phyloP scores from a whole-genome alignment of 37 sponge, comb jelly and placozoan species.

The Eunapius fragilis region DNA sequence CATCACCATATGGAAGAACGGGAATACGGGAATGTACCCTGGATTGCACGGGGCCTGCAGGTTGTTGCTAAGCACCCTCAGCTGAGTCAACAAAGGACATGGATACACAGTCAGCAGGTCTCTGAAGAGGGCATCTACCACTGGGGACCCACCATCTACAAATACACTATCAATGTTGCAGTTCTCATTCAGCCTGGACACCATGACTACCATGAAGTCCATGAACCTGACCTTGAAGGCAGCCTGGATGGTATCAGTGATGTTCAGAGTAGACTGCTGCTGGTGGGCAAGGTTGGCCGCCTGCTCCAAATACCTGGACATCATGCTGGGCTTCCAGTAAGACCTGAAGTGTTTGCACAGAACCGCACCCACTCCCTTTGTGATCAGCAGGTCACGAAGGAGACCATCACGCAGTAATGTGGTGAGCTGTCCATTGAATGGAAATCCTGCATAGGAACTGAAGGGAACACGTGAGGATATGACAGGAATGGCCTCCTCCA shows the following conservation, averaged over 20 bases:
- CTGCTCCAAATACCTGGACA: conserved; percentile 73
- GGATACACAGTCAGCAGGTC: conserved; percentile 42
- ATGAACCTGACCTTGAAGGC: conserved; percentile 74
- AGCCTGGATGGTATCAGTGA: conserved; percentile 73
- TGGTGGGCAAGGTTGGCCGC: conserved; percentile 55
- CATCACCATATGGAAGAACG: conserved; percentile 61
- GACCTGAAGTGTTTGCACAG: conserved; percentile 66
- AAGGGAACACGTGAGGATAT: conserved; percentile 59
- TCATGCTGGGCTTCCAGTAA: conserved; percentile 80
- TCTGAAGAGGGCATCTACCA: conserved; percentile 51
- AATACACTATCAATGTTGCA: conserved; percentile 76
- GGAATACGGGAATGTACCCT: conserved; percentile 49
- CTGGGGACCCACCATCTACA: conserved; percentile 13
- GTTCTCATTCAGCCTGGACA: conserved; percentile 70
- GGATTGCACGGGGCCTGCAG: not conserved
- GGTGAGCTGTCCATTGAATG: conserved; percentile 50
- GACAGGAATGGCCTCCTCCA: conserved; percentile 54
- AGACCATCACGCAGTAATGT: conserved; percentile 12
- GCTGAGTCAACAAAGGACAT: conserved; percentile 59
- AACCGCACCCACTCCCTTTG: conserved; percentile 58
- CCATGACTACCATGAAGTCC: conserved; percentile 85
- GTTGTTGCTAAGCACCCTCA: conserved; percentile 55
- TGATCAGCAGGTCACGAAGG: conserved; percentile 41
- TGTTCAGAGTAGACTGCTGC: conserved; percentile 67
- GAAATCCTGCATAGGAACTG: conserved; percentile 6